A percentile compares a stretch with the other conserved stretches of the same genome.
These are phyloP conservation scores for Eumeta japonica DNA, from an alignment of 1,140 invertebrate species.

Conservation along the genomic window DNA sequence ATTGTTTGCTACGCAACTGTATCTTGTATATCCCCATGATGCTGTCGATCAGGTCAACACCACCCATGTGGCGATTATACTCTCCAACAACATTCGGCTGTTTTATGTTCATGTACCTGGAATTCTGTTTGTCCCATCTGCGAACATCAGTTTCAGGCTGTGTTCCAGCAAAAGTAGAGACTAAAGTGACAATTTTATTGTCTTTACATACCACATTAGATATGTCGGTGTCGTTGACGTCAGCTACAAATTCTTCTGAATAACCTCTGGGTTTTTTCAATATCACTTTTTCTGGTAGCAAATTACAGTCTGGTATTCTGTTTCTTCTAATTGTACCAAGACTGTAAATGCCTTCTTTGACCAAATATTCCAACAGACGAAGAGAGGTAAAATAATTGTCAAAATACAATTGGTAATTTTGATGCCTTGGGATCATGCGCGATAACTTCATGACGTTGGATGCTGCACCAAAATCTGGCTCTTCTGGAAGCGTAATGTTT, in stretches of 20 bases:
- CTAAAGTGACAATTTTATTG: conserved; percentile 31
- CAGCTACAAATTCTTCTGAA: conserved; percentile 12
- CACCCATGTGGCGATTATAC: conserved; percentile 26
- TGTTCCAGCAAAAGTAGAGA: conserved; percentile 23
- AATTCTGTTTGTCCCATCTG: conserved; percentile 17
- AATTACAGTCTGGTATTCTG: conserved; percentile 12
- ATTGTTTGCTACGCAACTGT: conserved; percentile 16
- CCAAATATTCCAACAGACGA: conserved; percentile 17
- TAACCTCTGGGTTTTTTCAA: conserved; percentile 12
- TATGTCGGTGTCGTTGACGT: conserved; percentile 9
- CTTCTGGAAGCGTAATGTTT: conserved; percentile 9
- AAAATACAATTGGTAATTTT: conserved; percentile 26
- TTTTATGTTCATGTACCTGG: conserved; percentile 19
- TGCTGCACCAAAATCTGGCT: conserved; percentile 19
- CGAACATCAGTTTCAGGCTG: conserved; percentile 13
- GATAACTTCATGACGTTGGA: conserved; percentile 9
- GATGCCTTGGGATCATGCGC: conserved; percentile 15
- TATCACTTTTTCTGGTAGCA: conserved; percentile 9
- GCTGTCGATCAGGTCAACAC: conserved; percentile 25
- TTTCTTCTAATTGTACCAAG: conserved; percentile 20
- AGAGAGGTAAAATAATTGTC: conserved; percentile 32
- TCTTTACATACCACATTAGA: conserved; percentile 26
- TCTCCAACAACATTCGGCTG: conserved; percentile 26
- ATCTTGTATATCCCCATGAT: conserved; percentile 26
- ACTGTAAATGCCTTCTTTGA: conserved; percentile 19